Evolutionary conservation across 37 sponge, comb jelly and placozoan genomes (phyloP).

Genomic region (Diacarnus erythraeanus): DNA sequence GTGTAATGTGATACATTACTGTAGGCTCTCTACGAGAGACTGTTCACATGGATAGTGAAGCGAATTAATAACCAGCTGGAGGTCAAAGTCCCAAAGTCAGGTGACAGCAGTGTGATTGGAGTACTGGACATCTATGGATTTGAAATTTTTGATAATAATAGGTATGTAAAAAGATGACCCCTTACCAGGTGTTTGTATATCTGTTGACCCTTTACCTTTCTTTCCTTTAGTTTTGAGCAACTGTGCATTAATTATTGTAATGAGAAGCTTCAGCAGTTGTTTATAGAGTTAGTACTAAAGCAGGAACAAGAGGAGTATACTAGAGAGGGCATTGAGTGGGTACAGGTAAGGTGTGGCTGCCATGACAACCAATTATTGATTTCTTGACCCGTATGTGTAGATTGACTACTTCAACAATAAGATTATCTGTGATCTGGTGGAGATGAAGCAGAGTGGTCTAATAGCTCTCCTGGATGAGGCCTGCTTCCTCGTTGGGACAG

Average conservation of each 20-base stretch:
- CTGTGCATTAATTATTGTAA: constrained; percentile 99
- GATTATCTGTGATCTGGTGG: constrained; percentile 78
- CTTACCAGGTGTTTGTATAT: neutral
- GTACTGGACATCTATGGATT: constrained; percentile 88
- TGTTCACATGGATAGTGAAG: constrained; percentile 77
- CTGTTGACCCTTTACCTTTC: neutral
- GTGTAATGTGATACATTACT: neutral
- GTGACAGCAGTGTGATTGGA: constrained; percentile 70
- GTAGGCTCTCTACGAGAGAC: constrained; percentile 76
- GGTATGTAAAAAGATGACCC: constrained; percentile 8
- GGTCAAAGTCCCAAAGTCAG: constrained; percentile 5
- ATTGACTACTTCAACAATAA: constrained; percentile 87
- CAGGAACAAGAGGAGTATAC: constrained; percentile 84
- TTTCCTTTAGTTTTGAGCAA: constrained; percentile 87
- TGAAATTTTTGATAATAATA: constrained; percentile 81
- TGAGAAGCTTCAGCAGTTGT: constrained; percentile 99
- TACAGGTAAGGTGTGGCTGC: constrained; percentile 73
- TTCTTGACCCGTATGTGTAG: neutral
- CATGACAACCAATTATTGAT: no score
- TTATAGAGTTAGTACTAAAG: constrained; percentile 76
- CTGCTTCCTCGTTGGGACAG: constrained; percentile 61
- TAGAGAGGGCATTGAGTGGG: constrained; percentile 88
- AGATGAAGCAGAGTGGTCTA: constrained; percentile 55
- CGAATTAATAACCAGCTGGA: constrained; percentile 69
- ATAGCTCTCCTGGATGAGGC: constrained; percentile 80